Evolutionary conservation across 2,888 invertebrate species (phyloP), one percentile per base, ranked within the genome.

Genomic region (Sthenelais limicola): DNA sequence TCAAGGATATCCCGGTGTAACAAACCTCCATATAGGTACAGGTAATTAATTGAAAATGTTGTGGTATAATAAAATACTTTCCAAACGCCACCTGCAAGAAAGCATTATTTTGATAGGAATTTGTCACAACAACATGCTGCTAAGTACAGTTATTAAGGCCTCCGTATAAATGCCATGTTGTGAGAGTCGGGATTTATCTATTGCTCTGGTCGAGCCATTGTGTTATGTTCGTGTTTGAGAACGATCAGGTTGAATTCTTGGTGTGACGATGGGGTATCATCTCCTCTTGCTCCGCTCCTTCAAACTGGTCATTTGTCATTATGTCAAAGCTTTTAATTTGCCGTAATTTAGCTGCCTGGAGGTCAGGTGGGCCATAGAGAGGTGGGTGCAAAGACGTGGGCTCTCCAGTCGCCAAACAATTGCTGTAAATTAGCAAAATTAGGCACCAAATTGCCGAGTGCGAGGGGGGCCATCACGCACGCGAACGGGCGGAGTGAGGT

Each of bases 361-460:
- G 15, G 52, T 30, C 26, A 24, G 26, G 52, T 26, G 26, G n/a
- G 52, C 3, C 5, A 30, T 3, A 56, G 32, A 30, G 21, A 3
- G 49, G 49, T 9, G 49, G n/a, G 49, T 24, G 5, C 21, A 49
- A 24, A 49, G 26, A 30, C 28, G 3, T 12, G 52, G n/a, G 62
- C 4, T 7, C 9, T 24, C 62, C 15, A n/a, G 35, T 3, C 62
- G 62, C 35, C 62, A 62, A 62, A 62, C 62, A 62, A 62, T 62
- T 62, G 62, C 62, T 43, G 62, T 62, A 43, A 62, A 62, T 62
- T 62, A 62, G 62, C 26, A 43, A 24, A 62, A 62, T 62, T 62
- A 62, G 62, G 62, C 38, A n/a, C n/a, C 62, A 38, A n/a, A 15
- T 62, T 62, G 62, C 24, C 30, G 30, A 35, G 62, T 26, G 62